Percentiles rank a stretch among this genome's conserved stretches.
Evolutionary conservation across 2,888 invertebrate genomes (phyloP).

Genomic region (Sesamia inferens): DNA sequence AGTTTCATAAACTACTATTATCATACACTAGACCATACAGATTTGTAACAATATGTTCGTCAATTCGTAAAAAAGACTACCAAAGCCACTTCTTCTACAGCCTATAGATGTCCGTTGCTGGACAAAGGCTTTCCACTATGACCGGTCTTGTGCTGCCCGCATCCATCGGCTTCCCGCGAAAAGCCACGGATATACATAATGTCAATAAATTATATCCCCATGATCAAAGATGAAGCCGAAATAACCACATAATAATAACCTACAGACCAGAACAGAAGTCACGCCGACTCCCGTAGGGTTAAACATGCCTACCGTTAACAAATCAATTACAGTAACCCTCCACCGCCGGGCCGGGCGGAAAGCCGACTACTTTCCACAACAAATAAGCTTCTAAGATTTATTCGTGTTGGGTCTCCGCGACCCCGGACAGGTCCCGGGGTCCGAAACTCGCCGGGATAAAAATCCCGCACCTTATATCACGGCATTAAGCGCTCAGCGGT

Average conservation of each 20-base stretch:
- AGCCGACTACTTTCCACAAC: conserved; percentile 72
- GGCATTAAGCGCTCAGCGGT: conserved; percentile 69
- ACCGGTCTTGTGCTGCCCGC: too few species aligned
- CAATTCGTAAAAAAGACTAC: not conserved
- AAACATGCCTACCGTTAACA: conserved; percentile 64
- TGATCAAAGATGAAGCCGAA: conserved; percentile 31
- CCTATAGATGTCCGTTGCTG: too few species aligned
- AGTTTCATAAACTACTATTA: too few species aligned
- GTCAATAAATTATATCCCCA: conserved; percentile 3
- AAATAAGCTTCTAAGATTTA: conserved; percentile 76
- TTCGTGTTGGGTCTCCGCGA: conserved; percentile 63
- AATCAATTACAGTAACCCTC: conserved; percentile 68
- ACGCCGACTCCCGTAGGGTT: conserved; percentile 56
- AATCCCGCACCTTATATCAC: conserved; percentile 74
- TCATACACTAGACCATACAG: not conserved
- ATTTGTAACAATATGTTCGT: too few species aligned
- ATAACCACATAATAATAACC: conserved; percentile 50
- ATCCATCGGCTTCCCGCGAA: too few species aligned
- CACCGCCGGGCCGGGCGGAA: conserved; percentile 43
- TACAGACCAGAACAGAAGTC: conserved; percentile 22
- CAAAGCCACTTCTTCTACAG: not conserved
- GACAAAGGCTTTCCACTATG: too few species aligned
- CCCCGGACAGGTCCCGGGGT: conserved; percentile 53
- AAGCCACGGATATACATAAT: not conserved
- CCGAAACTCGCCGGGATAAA: conserved; percentile 64